Conservation (phyloP, 2,113 vertebrate species). For the Copsychus sechellarum region DNA sequence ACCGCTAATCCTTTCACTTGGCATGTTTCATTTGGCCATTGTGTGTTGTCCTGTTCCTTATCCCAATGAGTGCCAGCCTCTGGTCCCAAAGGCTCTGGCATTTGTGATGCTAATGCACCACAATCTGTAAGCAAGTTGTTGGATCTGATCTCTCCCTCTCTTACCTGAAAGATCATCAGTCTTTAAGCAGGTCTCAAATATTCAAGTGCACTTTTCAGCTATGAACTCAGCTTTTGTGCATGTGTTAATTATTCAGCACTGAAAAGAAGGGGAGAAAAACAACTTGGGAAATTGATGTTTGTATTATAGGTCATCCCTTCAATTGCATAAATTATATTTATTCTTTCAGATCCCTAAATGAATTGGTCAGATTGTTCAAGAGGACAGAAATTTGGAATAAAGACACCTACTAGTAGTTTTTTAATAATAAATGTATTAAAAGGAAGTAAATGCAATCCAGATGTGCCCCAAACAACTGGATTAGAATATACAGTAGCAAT, state of each 20-base stretch:
- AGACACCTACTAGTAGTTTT: background rate
- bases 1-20: background rate
- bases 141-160: background rate
- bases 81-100: background rate
- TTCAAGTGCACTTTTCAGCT: background rate
- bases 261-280: background rate
- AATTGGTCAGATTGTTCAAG: background rate
- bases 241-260: background rate
- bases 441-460: background rate
- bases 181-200: background rate
- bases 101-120: background rate
- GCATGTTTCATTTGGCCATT: background rate
- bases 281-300: background rate
- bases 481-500: background rate
- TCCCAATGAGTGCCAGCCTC: background rate
- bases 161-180: background rate
- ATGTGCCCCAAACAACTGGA: background rate
- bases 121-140: background rate
- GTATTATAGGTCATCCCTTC: background rate
- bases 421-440: background rate
- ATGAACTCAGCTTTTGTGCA: background rate
- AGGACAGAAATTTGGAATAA: background rate
- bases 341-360: background rate
- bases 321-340: background rate
- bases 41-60: rapidly evolving